phyloP scores from a whole-genome alignment of 1,140 invertebrate genomes.

The Coptotermes formosanus region DNA sequence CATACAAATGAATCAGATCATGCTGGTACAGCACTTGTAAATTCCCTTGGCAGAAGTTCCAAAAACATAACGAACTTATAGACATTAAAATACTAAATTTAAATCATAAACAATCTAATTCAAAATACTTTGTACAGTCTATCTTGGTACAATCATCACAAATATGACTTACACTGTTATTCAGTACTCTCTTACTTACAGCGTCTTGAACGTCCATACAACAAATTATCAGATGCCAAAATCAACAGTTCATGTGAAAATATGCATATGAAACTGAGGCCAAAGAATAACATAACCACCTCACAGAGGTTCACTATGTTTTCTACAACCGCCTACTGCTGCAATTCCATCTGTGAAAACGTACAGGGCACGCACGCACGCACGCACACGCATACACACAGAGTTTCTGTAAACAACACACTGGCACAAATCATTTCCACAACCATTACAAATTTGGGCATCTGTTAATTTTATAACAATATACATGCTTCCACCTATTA shows the following conservation, averaged over 20 bases:
- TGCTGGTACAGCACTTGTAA: neutral
- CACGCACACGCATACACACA: too few relatives aligned
- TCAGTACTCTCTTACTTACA: neutral
- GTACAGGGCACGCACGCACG: too few relatives aligned
- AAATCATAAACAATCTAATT: neutral
- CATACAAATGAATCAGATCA: neutral
- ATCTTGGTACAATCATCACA: neutral
- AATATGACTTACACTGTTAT: neutral
- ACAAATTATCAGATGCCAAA: neutral
- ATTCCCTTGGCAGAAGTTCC: neutral
- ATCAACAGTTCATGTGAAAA: neutral
- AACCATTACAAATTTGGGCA: neutral
- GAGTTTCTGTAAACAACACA: neutral
- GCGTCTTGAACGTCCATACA: neutral
- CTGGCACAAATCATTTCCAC: neutral
- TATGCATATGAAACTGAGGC: neutral
- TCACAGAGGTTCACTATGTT: neutral
- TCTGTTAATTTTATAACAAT: neutral
- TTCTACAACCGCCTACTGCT: neutral
- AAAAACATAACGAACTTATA: neutral
- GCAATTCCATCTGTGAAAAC: neutral
- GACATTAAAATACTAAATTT: neutral
- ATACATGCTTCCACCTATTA: neutral
- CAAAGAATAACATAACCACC: neutral
- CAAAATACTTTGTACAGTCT: neutral